Conservation (phyloP, 2,113 vertebrate genomes). For the Chamaetylas fuelleborni region DNA sequence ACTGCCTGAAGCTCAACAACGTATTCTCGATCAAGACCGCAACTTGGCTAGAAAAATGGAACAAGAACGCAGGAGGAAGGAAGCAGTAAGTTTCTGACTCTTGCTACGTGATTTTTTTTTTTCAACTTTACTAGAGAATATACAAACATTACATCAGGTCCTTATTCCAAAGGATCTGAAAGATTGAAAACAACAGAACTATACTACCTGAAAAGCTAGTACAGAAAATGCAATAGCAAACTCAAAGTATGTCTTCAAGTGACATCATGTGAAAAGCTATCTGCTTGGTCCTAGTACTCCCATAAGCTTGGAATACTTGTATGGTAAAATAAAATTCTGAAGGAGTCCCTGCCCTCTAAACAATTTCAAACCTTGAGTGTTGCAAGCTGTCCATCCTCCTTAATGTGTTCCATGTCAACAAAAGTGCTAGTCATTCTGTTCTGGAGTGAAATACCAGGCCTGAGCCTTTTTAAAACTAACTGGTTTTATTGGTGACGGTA, state of each 20-base stretch:
- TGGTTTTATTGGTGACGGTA: background rate
- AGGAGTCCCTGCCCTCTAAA: background rate
- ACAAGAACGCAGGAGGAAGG: conserved; percentile 86
- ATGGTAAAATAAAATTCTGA: background rate
- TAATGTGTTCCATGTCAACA: background rate
- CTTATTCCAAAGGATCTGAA: background rate
- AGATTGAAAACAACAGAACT: background rate
- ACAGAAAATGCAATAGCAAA: background rate
- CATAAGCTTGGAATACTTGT: background rate
- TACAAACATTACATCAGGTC: background rate
- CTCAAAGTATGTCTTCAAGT: background rate
- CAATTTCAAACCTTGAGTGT: background rate
- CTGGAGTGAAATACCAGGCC: background rate
- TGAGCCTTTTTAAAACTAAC: background rate
- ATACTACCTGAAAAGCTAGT: background rate
- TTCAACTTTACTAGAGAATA: background rate
- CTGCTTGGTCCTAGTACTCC: background rate
- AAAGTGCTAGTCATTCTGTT: background rate
- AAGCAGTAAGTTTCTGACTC: conserved; percentile 81
- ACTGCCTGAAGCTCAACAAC: conserved; percentile 16
- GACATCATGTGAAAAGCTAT: background rate
- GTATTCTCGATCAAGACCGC: conserved; percentile 65
- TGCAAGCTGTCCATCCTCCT: background rate
- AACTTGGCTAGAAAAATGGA: conserved; percentile 85
- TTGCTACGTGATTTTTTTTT: background rate